These are phyloP conservation scores for Solenodon paradoxus DNA, from an alignment of 2,113 vertebrate genomes.

Conservation along the genomic window DNA sequence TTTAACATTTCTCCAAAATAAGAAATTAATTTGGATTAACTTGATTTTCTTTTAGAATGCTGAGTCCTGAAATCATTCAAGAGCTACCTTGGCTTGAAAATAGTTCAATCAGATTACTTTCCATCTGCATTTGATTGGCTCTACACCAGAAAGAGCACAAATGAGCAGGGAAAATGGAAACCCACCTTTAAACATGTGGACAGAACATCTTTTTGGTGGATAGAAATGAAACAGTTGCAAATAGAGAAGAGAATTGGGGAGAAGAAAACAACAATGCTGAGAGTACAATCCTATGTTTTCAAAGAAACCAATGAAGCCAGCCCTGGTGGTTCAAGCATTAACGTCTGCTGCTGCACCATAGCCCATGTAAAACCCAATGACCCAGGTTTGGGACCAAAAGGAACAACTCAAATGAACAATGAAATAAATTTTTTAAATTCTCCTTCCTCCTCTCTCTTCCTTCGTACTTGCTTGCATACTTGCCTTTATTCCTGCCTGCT, in stretches of 20 bases:
- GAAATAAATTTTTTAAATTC: too few relatives aligned
- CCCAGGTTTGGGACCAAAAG: too few relatives aligned
- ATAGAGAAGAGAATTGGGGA: neutral
- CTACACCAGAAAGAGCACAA: neutral
- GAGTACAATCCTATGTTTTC: neutral
- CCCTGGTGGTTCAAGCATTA: too few relatives aligned
- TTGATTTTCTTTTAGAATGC: neutral
- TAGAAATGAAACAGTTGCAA: neutral
- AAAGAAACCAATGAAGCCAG: too few relatives aligned
- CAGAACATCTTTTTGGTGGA: neutral
- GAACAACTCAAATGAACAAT: too few relatives aligned
- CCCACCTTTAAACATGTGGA: neutral
- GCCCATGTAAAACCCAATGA: too few relatives aligned
- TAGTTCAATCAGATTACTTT: neutral
- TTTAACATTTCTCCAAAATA: neutral
- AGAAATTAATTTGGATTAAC: constrained; percentile 1
- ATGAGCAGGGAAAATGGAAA: neutral
- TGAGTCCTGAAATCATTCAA: neutral
- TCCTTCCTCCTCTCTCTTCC: too few relatives aligned
- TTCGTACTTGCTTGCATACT: too few relatives aligned
- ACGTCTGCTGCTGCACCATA: too few relatives aligned
- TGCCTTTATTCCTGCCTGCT: too few relatives aligned
- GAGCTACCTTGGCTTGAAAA: neutral
- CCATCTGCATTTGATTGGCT: neutral
- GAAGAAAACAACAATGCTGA: neutral